Conservation (phyloP, 2,797 vertebrate genomes). For the Epinephelus awoara region DNA sequence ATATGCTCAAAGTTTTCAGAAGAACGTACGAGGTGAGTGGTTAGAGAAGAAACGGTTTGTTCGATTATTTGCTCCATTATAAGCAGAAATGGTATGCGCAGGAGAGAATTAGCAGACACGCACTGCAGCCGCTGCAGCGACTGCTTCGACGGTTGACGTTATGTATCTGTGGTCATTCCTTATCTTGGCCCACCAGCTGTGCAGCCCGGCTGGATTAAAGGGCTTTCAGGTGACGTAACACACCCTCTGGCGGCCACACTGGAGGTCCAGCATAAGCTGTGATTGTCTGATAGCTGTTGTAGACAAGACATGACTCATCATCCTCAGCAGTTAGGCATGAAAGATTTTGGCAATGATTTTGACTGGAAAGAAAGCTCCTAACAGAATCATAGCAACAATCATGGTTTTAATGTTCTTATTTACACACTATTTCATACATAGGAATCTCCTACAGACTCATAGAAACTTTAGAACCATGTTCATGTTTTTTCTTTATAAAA, state of each 20-base stretch:
- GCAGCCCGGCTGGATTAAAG: constrained; percentile 51
- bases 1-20: constrained; percentile 4
- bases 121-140: not conserved
- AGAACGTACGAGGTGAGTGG: not conserved
- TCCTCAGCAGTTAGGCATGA: not conserved
- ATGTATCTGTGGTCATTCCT: constrained; percentile 30
- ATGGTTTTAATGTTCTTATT: not conserved
- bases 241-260: constrained; percentile 25
- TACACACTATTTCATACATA: not conserved
- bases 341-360: not conserved
- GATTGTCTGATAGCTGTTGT: constrained; percentile 10
- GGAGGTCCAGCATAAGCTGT: constrained; percentile 13
- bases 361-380: not conserved
- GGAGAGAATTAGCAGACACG: not conserved
- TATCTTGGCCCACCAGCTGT: constrained; percentile 60
- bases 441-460: not conserved
- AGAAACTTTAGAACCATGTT: not conserved
- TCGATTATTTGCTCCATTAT: not conserved
- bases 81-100: not conserved
- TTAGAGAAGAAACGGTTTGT: not conserved
- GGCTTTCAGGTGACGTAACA: constrained; percentile 56
- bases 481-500: not conserved
- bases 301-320: constrained; percentile 26
- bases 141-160: constrained; percentile 25
- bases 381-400: too few relatives aligned